Evolutionary conservation across 1,140 invertebrate genomes (phyloP), one percentile per base, ranked within the genome.

Genomic region (Danaus plexippus): DNA sequence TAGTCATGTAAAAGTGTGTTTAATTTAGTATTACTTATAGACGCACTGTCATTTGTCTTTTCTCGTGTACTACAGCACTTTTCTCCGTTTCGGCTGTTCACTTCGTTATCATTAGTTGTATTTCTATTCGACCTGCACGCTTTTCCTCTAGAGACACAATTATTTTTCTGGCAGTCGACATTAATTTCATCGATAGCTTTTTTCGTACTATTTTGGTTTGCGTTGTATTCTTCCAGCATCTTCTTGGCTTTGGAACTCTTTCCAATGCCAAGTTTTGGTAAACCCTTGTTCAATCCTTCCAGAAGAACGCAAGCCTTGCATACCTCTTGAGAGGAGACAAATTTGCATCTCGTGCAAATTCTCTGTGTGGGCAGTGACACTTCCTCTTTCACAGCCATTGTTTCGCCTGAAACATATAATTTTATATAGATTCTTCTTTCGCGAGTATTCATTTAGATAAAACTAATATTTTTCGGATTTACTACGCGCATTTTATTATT

Each of bases 221-320:
- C 48, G 63, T 83, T 52, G 64, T 90, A 86, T 54, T 89, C 85
- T 42, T 83, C 85, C 46, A 91, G 77, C 84, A 92, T 88, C 75
- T 89, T 89, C 67, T 92, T 91, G 43, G 90, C 92, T 87, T 94
- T 95, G 45, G 92, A 95, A 54, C 91, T 92, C 85, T 97, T 97
- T 8, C 94, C 94, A 50, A 96, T 93, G 2, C 94, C 95, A 45
- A 96, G 85, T 78, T 91, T 94, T 2, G 97, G 97, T 47, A 96
- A 77, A 9, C 97, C 98, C 75, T 94, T 93, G 81, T 99, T 99
- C 0, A 99, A 88, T 9, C 98, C 98, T 89, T 99, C 96, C 6
- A 99, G 87, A 50, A 99, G 88, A 2, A 97, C 91, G 87, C 98
- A 99, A 0, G 98, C 98, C 87, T 99, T 99, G 79, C 98, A 99